A percentile compares a stretch with the other conserved stretches of the same genome.
These are phyloP conservation scores for Ploceus nigricollis DNA, from an alignment of 2,113 vertebrate species.

Conservation along the genomic window DNA sequence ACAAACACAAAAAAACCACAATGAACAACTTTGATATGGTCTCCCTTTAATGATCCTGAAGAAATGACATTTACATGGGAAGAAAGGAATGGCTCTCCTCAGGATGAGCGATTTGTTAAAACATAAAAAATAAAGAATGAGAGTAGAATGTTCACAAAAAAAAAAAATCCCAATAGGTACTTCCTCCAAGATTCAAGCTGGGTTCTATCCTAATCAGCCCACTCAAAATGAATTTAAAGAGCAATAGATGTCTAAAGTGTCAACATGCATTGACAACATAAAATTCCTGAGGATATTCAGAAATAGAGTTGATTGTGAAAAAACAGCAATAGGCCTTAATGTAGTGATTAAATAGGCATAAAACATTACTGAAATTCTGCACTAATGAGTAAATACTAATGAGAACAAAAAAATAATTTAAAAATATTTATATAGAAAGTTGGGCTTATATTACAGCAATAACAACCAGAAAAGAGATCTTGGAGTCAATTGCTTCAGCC, in stretches of 20 bases:
- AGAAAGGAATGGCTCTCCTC: not conserved
- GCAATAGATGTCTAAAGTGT: not conserved
- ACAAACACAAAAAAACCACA: not conserved
- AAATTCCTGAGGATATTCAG: not conserved
- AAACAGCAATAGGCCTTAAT: not conserved
- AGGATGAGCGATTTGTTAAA: not conserved
- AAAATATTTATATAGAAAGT: not conserved
- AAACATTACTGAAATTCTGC: not conserved
- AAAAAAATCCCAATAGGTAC: not conserved
- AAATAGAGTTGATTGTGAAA: not conserved
- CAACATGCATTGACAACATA: not conserved
- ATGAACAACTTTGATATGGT: accelerated
- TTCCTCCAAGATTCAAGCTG: not conserved
- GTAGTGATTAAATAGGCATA: not conserved
- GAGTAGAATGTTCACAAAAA: not conserved
- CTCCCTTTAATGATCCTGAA: not conserved
- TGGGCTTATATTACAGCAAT: not conserved
- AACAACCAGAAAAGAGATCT: not conserved
- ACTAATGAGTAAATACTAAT: not conserved
- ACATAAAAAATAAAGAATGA: not conserved
- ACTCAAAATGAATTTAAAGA: not conserved
- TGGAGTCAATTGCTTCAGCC: not conserved
- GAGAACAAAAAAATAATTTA: not conserved
- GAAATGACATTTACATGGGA: not conserved
- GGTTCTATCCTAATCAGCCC: not conserved